These are phyloP conservation scores for Tokudaia tokunoshimensis DNA, from an alignment of 2,797 vertebrate genomes.

Conservation along the genomic window DNA sequence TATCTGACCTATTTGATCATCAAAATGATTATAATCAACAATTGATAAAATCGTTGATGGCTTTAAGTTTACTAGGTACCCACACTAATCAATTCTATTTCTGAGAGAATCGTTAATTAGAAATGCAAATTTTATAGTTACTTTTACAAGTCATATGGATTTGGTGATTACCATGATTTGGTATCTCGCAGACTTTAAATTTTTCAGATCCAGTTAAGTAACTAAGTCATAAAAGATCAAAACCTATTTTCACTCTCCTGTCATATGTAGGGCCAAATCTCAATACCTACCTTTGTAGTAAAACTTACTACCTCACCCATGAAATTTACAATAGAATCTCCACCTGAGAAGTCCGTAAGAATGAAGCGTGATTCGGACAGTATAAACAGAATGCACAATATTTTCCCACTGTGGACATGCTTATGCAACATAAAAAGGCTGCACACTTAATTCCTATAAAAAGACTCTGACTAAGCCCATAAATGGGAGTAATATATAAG, in stretches of 20 bases:
- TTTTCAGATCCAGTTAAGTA: background rate
- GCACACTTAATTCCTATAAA: background rate
- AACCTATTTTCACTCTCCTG: background rate
- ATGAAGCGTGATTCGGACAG: background rate
- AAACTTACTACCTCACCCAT: background rate
- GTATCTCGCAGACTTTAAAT: background rate
- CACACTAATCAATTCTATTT: background rate
- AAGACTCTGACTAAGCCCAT: background rate
- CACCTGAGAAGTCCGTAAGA: background rate
- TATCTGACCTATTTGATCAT: slow-evolving; percentile 33
- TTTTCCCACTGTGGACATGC: slow-evolving; percentile 12
- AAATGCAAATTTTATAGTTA: background rate
- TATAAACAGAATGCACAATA: background rate
- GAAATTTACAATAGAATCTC: background rate
- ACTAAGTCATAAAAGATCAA: background rate
- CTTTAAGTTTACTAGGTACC: background rate
- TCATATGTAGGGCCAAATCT: background rate
- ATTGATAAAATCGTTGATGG: background rate
- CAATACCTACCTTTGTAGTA: background rate
- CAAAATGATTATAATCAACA: slow-evolving; percentile 30
- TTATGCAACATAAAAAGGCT: background rate
- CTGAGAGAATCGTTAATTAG: background rate
- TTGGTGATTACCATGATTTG: background rate
- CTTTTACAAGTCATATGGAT: background rate
- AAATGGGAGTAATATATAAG: background rate